Conservation (phyloP, 2,888 invertebrate genomes). For the Ellobium chinense region DNA sequence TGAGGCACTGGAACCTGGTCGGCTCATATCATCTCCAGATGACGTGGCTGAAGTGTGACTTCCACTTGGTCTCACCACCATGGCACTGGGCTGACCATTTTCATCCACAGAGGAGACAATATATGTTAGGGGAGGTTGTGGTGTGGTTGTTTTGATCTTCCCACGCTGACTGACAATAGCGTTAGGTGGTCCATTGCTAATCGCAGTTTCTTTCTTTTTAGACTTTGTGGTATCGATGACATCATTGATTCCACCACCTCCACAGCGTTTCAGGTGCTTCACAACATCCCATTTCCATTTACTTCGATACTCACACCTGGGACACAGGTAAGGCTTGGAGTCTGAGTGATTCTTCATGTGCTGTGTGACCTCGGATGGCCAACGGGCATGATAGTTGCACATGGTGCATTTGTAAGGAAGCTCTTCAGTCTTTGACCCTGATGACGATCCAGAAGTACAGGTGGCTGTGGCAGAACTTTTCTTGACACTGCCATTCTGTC, state of each 20-base stretch:
- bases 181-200: slow-evolving; percentile 68
- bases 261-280: slow-evolving; percentile 78
- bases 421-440: slow-evolving; percentile 32
- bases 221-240: slow-evolving; percentile 75
- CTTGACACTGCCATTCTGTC: neutral
- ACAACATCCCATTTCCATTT: slow-evolving; percentile 80
- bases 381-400: slow-evolving; percentile 78
- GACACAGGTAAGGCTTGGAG: slow-evolving; percentile 78
- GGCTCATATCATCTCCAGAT: slow-evolving; percentile 26
- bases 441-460: neutral
- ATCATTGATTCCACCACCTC: slow-evolving; percentile 80
- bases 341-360: slow-evolving; percentile 79
- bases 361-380: slow-evolving; percentile 79
- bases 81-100: slow-evolving; percentile 10
- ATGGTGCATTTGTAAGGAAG: slow-evolving; percentile 77
- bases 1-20: slow-evolving; percentile 21
- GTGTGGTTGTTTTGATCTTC: slow-evolving; percentile 55
- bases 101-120: slow-evolving; percentile 21
- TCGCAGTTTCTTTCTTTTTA: slow-evolving; percentile 45
- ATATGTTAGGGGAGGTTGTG: slow-evolving; percentile 45
- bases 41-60: slow-evolving; percentile 1
- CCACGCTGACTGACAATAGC: slow-evolving; percentile 70
- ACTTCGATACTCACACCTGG: slow-evolving; percentile 77
- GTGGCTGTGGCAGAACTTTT: neutral
- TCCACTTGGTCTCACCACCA: neutral